phyloP scores from a whole-genome alignment of 2,797 vertebrate species.

The Pseudochirops corinnae region DNA sequence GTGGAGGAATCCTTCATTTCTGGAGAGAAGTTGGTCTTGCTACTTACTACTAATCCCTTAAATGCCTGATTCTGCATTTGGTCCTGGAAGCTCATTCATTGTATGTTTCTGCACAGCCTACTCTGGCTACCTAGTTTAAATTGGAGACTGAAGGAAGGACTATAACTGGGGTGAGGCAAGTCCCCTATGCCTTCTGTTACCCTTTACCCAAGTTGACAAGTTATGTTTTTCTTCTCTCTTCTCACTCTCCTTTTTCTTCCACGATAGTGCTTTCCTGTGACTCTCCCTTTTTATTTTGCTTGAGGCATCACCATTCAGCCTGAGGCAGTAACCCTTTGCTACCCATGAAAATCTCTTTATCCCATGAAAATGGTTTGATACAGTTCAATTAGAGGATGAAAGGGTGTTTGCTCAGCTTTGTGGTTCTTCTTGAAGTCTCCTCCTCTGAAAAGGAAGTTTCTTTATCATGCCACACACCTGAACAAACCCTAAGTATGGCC shows the following conservation, averaged over 20 bases:
- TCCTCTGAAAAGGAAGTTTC: slow-evolving; percentile 20
- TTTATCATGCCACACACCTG: neutral
- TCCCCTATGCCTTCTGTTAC: neutral
- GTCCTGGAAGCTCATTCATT: neutral
- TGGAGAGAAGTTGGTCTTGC: slow-evolving; percentile 7
- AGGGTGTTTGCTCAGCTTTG: slow-evolving; percentile 27
- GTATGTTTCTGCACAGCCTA: slow-evolving; percentile 13
- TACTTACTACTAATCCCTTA: slow-evolving; percentile 16
- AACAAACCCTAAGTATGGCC: accelerated
- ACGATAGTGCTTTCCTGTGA: neutral
- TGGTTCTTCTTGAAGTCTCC: neutral
- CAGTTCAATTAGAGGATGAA: slow-evolving; percentile 83
- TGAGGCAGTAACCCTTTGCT: slow-evolving; percentile 79
- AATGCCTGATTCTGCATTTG: slow-evolving; percentile 19
- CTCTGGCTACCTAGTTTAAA: neutral
- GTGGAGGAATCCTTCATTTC: neutral
- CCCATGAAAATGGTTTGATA: slow-evolving; percentile 84
- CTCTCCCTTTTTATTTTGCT: slow-evolving; percentile 78
- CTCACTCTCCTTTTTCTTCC: neutral
- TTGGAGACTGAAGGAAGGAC: neutral
- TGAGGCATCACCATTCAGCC: slow-evolving; percentile 75
- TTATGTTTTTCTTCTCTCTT: neutral
- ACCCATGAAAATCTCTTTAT: slow-evolving; percentile 84
- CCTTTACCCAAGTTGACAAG: neutral
- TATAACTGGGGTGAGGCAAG: neutral